A percentile compares a stretch with the other conserved stretches of the same genome.
Conservation (phyloP, 2,113 vertebrate species). For the Osmerus mordax region DNA sequence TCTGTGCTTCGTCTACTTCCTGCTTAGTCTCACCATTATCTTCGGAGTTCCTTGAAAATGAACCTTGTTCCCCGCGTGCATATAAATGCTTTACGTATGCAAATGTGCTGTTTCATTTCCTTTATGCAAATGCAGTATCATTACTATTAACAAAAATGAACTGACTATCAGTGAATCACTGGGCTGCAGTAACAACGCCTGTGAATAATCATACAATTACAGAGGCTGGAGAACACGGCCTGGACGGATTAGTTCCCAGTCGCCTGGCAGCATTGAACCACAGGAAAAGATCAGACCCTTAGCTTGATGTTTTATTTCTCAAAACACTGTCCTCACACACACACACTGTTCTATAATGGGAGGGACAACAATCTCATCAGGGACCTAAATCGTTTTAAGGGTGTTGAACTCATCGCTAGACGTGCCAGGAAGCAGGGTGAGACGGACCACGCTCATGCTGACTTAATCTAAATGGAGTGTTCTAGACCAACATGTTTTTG, state of each 20-base stretch:
- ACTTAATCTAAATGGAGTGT: conserved; percentile 35
- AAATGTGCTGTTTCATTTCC: conserved; percentile 71
- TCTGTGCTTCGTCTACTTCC: conserved; percentile 66
- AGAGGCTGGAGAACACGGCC: conserved; percentile 26
- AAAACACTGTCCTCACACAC: conserved; percentile 1
- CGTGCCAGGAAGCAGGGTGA: conserved; percentile 22
- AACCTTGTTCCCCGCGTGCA: conserved; percentile 60
- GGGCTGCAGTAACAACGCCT: conserved; percentile 38
- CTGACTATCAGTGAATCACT: conserved; percentile 58
- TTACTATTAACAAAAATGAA: conserved; percentile 64
- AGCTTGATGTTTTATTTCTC: conserved; percentile 28
- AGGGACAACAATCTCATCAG: conserved; percentile 21
- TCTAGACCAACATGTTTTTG: conserved; percentile 38
- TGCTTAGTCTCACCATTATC: conserved; percentile 63
- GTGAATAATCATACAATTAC: conserved; percentile 61
- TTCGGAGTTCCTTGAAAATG: conserved; percentile 58
- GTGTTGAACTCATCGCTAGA: conserved; percentile 30
- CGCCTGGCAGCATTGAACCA: conserved; percentile 11
- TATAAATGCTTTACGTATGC: conserved; percentile 69
- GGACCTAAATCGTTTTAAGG: conserved; percentile 20
- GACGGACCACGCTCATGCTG: conserved; percentile 8
- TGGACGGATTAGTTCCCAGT: conserved; percentile 51
- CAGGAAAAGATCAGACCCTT: conserved; percentile 10
- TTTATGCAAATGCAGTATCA: conserved; percentile 66
- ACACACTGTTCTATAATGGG: background rate